Base-by-base conservation (phyloP, 1,140 invertebrate genomes). In the Oppia nitens region DNA sequence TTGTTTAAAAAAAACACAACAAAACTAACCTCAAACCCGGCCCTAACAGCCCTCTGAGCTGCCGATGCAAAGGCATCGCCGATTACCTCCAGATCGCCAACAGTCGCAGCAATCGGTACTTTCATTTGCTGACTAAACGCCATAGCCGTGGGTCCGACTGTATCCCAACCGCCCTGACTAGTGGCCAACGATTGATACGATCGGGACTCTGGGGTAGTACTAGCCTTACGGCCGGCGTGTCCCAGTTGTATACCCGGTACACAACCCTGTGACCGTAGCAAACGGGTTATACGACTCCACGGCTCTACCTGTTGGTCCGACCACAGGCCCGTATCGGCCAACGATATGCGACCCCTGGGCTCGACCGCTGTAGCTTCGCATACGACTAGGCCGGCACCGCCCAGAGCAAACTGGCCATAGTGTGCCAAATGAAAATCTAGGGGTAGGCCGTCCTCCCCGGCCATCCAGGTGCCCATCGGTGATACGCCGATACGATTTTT, bases 1-100 rank as follows among this genome's bases (percentile, higher is more conserved):
- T n/a, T n/a, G n/a, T n/a, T n/a, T n/a, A n/a, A n/a, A n/a, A n/a
- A n/a, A n/a, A n/a, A n/a, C n/a, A n/a, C n/a, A n/a, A n/a, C n/a
- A n/a, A n/a, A n/a, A n/a, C n/a, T n/a, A n/a, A 40, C 25, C 53
- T 54, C 53, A 54, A 54, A 54, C 11, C 53, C 53, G 9, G 53
- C 53, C 21, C 11, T 26, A 9, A 54, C 26, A 4, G 53, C 20
- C 4, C 53, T 9, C 23, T 45, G 47, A 20, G 53, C 53, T 11
- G 53, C 53, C 6, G 17, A n/a, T 6, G 17, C 32, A 20, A 54
- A 54, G 4, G 53, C 26, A 20, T 29, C 9, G 6, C 17, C 21
- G 28, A 54, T 29, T 4, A 6, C 53, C 6, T 45, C 28, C 11
- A 54, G 47, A 25, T 54, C 53, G 9, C 28, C 53, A 21, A 54